A percentile compares a stretch with the other conserved stretches of the same genome.
Evolutionary conservation across 2,113 vertebrate species (phyloP).

Genomic region (Mus spicilegus): DNA sequence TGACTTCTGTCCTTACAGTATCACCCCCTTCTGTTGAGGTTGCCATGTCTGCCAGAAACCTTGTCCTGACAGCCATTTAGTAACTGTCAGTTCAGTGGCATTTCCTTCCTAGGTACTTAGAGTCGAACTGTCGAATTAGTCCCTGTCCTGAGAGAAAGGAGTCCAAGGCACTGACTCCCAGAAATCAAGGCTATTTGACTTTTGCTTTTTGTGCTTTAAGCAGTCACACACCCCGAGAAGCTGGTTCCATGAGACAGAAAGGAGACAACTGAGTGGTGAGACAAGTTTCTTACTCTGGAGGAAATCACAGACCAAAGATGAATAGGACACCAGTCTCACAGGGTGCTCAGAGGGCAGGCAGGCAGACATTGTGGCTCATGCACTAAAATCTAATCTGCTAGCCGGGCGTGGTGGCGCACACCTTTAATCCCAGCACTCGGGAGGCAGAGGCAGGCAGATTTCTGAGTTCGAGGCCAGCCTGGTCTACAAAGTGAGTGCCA

Average conservation of each 20-base stretch:
- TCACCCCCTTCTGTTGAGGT: background rate
- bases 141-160: background rate
- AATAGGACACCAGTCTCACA: background rate
- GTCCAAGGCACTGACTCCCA: background rate
- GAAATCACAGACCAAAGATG: slow-evolving; percentile 33
- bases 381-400: background rate
- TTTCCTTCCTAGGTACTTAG: background rate
- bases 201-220: background rate
- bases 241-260: slow-evolving; percentile 13
- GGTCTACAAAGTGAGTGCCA: too few species aligned
- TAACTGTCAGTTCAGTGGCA: background rate
- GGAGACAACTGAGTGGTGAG: background rate
- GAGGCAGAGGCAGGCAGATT: too few species aligned
- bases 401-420: too few species aligned
- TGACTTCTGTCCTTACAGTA: background rate
- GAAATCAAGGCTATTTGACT: background rate
- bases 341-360: background rate
- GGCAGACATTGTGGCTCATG: background rate
- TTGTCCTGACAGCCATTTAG: background rate
- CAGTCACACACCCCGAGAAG: background rate
- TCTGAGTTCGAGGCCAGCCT: too few species aligned
- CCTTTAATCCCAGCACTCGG: too few species aligned
- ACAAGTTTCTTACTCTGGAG: slow-evolving; percentile 30
- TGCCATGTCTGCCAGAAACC: background rate
- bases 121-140: background rate